A percentile compares a stretch with the other conserved stretches of the same genome.
These are phyloP conservation scores for Podarcis muralis DNA, from an alignment of 2,113 vertebrate species.

Conservation along the genomic window DNA sequence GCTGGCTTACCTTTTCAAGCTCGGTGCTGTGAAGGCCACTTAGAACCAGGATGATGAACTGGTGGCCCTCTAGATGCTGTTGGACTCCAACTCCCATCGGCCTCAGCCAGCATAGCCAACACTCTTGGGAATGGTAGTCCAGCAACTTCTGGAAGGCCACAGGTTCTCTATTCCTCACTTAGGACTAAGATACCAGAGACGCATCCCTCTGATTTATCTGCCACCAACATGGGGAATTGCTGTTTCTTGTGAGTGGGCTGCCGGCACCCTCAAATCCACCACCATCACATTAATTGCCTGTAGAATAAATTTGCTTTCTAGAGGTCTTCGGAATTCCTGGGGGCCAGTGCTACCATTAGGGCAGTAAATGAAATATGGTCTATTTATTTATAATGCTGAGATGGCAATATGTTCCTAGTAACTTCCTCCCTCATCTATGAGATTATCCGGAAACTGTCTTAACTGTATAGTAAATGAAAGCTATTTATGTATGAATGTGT, in stretches of 20 bases:
- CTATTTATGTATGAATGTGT: constrained; percentile 75
- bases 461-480: constrained; percentile 70
- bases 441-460: constrained; percentile 63
- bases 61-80: background rate
- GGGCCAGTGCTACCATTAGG: constrained; percentile 18
- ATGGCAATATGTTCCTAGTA: constrained; percentile 54
- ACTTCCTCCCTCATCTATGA: constrained; percentile 48
- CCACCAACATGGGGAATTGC: background rate
- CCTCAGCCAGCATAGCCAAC: background rate
- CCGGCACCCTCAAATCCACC: background rate
- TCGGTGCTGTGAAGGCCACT: background rate
- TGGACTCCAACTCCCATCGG: background rate
- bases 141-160: background rate
- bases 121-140: background rate
- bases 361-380: constrained; percentile 41
- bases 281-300: constrained; percentile 5
- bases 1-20: background rate
- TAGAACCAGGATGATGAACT: background rate
- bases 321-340: background rate
- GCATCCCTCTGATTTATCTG: background rate
- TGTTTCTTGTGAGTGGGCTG: constrained; percentile 21
- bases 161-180: background rate
- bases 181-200: background rate
- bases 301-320: constrained; percentile 8
- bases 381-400: constrained; percentile 32